Conservation (phyloP, 2,797 vertebrate species). For the Sebastes cheni region DNA sequence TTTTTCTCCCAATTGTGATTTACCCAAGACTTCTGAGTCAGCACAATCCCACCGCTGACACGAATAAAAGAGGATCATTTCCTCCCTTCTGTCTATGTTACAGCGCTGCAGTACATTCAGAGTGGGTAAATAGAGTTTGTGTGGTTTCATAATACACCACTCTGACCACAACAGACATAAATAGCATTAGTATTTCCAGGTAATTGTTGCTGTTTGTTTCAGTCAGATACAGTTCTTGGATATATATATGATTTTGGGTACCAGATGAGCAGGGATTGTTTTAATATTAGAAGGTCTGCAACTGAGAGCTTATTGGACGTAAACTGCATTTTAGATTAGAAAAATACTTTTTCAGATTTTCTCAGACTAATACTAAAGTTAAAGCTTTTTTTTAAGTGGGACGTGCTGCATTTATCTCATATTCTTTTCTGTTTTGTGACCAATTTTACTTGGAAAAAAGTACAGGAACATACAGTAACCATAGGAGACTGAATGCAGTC, state of each 20-base stretch:
- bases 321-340: not conserved
- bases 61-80: slow-evolving; percentile 49
- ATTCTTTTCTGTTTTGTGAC: not conserved
- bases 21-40: slow-evolving; percentile 58
- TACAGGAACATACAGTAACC: not conserved
- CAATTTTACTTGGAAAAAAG: not conserved
- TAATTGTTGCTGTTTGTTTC: slow-evolving; percentile 4
- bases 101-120: slow-evolving; percentile 11
- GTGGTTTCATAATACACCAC: not conserved
- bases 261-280: not conserved
- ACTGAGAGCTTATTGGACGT: not conserved
- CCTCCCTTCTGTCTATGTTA: slow-evolving; percentile 12
- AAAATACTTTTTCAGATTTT: not conserved
- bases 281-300: not conserved
- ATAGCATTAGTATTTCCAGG: not conserved
- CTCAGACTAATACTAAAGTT: not conserved
- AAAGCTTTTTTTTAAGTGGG: not conserved
- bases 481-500: not conserved
- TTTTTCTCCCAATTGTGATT: slow-evolving; percentile 38
- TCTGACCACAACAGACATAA: not conserved
- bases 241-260: not conserved
- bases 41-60: slow-evolving; percentile 41
- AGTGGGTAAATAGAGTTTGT: not conserved
- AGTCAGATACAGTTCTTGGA: not conserved
- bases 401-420: not conserved